These are phyloP conservation scores for Tethya wilhelma DNA, from an alignment of 37 sponge, comb jelly and placozoan genomes.

Conservation along the genomic window DNA sequence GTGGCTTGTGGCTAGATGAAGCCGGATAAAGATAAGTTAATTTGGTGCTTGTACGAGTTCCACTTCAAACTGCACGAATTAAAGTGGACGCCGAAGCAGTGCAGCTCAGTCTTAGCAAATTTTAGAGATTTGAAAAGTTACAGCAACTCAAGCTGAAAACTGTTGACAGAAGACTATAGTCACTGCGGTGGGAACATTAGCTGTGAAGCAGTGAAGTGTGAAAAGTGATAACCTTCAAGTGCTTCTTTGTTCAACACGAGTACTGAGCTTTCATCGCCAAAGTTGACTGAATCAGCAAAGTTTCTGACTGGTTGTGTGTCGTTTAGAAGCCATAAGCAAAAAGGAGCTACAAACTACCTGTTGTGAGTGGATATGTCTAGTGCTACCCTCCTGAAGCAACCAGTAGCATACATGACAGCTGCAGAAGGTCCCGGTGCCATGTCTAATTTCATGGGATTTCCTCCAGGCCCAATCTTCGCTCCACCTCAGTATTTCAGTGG, in stretches of 20 bases:
- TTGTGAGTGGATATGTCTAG: constrained; percentile 23
- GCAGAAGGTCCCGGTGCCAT: constrained; percentile 30
- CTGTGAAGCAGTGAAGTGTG: not conserved
- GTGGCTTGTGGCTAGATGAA: too few species aligned
- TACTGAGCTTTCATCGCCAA: not conserved
- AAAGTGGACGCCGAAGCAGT: too few species aligned
- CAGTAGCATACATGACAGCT: constrained; percentile 51
- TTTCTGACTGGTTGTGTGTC: too few species aligned
- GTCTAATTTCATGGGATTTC: constrained; percentile 52
- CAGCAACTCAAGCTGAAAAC: too few species aligned
- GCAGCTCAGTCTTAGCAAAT: too few species aligned
- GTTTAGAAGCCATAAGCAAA: constrained; percentile 21
- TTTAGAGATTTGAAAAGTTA: too few species aligned
- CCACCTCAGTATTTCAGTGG: constrained; percentile 36
- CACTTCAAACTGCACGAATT: too few species aligned
- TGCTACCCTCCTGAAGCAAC: constrained; percentile 52
- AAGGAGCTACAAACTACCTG: constrained; percentile 4
- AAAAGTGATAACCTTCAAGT: not conserved
- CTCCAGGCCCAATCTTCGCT: constrained; percentile 45
- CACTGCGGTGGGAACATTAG: too few species aligned
- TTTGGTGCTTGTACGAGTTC: too few species aligned
- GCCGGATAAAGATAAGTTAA: too few species aligned
- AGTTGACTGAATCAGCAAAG: too few species aligned
- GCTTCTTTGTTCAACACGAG: not conserved
- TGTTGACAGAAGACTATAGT: too few species aligned